Evolutionary conservation across 1,140 invertebrate genomes (phyloP).

Genomic region (Eumeta japonica): DNA sequence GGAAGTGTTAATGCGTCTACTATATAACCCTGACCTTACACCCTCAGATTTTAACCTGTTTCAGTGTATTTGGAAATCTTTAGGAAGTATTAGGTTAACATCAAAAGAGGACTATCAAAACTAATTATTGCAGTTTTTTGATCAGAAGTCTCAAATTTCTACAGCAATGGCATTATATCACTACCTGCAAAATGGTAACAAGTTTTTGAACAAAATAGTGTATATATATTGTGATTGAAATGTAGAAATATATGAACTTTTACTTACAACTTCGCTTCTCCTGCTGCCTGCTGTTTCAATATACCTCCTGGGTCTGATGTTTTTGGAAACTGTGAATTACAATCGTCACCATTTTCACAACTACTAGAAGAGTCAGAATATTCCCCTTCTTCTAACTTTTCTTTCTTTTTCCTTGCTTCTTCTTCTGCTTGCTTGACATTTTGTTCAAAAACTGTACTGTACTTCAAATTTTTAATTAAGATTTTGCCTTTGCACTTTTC

Average conservation of each 20-base stretch:
- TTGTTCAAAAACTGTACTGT: conserved; percentile 65
- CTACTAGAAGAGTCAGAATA: conserved; percentile 60
- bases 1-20: no score
- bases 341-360: conserved; percentile 52
- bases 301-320: conserved; percentile 47
- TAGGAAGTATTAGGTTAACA: no score
- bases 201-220: not conserved
- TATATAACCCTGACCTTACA: no score
- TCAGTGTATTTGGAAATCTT: no score
- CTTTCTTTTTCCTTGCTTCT: conserved; percentile 62
- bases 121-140: no score
- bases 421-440: conserved; percentile 67
- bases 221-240: not conserved
- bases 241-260: not conserved
- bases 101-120: no score
- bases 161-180: no score
- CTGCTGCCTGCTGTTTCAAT: conserved; percentile 46
- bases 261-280: conserved; percentile 52
- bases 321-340: conserved; percentile 49
- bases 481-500: conserved; percentile 53
- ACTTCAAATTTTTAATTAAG: conserved; percentile 67
- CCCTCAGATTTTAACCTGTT: no score
- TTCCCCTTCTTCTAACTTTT: conserved; percentile 65
- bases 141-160: no score
- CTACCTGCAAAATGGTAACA: no score